Base-by-base conservation (phyloP, 2,888 invertebrate genomes). In the Cosmorhoe ocellata region DNA sequence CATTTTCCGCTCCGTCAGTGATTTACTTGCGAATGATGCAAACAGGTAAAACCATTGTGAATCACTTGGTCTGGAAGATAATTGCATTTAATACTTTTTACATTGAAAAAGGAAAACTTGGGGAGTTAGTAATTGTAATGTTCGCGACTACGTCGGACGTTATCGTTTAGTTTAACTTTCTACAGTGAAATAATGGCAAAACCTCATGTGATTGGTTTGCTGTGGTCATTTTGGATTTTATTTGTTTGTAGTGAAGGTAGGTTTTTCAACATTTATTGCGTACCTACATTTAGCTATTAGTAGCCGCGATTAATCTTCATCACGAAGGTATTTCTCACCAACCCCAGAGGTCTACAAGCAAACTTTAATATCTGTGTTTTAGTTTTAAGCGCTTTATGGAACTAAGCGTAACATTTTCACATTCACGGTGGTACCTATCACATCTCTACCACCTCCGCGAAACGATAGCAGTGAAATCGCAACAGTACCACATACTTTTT, bases 201-300 rank as follows among this genome's bases (percentile, higher is more conserved):
- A 45, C 42, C 47, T 42, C 31, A 31, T 14, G 33, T 59, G 40
- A 24, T 50, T 24, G 33, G 52, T 24, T 30, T 59, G 9, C 30
- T 57, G 30, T 50, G 50, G 30, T 52, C 50, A 14, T 50, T 57
- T 42, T 54, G 44, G 39, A 43, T 51, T 34, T 36, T 57, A 27
- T 28, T 52, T 8, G 47, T 52, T 31, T 41, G 54, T 12, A 57
- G 57, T 52, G 46, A 50, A 45, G 57, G 59, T 59, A 44, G 0
- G 40, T 28, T 13, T 33, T 26, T 4, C 1, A 18, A 18, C 4
- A 18, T 18, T 4, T 18, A n/a, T n/a, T n/a, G n/a, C n/a, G n/a
- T 18, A 4, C 18, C 18, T 4, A 18, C 18, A 4, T 4, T 18
- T 4, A 18, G 4, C 4, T 18, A 18, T n/a, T n/a, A n/a, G n/a